Conservation (phyloP, 1,140 invertebrate species). For the honey bee (Apis mellifera) region Amel_HAv3.1 CM009932.2:4263501-4264000, state of each 20-base stretch:
- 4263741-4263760: too few relatives aligned
- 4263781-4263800: background rate
- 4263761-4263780: background rate
- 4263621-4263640: background rate
- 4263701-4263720: background rate
- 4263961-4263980: conserved; percentile 14
- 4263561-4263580: background rate
- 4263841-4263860: background rate
- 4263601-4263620: background rate
- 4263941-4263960: background rate
- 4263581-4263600: background rate
- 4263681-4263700: too few relatives aligned
- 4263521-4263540: background rate
- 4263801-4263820: background rate
- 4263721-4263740: too few relatives aligned
- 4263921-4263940: conserved; percentile 13
- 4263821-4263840: background rate
- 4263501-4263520: background rate
- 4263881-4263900: conserved; percentile 50
- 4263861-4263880: conserved; percentile 28
- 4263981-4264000: conserved; percentile 31
- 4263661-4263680: background rate
- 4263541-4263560: background rate
- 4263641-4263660: background rate
- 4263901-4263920: conserved; percentile 27